phyloP scores from a whole-genome alignment of 1,140 invertebrate species.

The Dolichoris vasculosae region DNA sequence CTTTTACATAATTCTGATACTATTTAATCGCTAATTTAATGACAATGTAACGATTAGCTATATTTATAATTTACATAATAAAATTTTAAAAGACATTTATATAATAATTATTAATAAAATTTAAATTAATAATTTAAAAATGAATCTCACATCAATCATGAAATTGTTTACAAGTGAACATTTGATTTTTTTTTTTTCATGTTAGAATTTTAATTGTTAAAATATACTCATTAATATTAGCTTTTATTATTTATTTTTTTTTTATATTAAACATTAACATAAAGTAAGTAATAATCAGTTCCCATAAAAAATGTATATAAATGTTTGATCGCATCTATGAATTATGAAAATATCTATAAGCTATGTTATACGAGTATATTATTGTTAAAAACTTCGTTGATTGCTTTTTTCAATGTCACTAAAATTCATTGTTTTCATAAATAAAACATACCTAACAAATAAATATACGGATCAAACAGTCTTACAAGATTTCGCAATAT shows the following conservation, averaged over 20 bases:
- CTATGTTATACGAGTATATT: slow-evolving; percentile 8
- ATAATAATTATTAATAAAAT: neutral
- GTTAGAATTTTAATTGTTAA: neutral
- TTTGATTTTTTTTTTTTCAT: neutral
- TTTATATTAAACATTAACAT: neutral
- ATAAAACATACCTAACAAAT: slow-evolving; percentile 34
- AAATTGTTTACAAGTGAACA: neutral
- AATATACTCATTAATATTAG: neutral
- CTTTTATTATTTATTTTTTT: neutral
- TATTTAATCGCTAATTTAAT: neutral
- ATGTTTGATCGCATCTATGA: slow-evolving; percentile 26
- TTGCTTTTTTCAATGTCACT: neutral
- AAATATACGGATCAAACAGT: neutral
- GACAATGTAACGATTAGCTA: neutral
- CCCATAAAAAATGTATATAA: slow-evolving; percentile 28
- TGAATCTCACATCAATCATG: neutral
- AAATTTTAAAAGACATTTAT: too few species aligned
- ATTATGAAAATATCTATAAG: slow-evolving; percentile 26
- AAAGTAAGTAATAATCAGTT: neutral
- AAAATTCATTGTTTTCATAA: neutral
- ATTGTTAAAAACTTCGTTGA: slow-evolving; percentile 20
- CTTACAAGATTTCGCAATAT: neutral
- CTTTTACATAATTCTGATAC: neutral
- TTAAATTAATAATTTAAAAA: neutral
- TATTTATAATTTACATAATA: neutral